A percentile compares a stretch with the other conserved stretches of the same genome.
Conservation (phyloP, 2,113 vertebrate genomes). For the Corvus moneduloides region DNA sequence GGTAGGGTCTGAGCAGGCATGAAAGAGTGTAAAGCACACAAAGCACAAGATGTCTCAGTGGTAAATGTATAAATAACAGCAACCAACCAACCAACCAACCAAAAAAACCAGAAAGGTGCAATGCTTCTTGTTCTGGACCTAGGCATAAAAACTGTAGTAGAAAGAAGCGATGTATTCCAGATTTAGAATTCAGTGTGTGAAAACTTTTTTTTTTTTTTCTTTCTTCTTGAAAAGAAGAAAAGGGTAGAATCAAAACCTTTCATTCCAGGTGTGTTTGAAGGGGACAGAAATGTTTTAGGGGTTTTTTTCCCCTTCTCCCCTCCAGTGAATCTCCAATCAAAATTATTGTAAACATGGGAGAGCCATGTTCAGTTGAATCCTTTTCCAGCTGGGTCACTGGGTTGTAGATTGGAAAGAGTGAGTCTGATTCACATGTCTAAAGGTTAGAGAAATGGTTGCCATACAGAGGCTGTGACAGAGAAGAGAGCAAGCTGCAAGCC, state of each 20-base stretch:
- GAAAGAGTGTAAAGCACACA: background rate
- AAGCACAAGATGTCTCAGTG: background rate
- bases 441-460: background rate
- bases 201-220: background rate
- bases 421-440: background rate
- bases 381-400: background rate
- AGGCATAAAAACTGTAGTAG: background rate
- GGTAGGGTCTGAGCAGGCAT: background rate
- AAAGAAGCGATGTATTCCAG: background rate
- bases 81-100: background rate
- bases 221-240: background rate
- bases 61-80: background rate
- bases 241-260: background rate
- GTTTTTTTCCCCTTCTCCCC: fast-evolving
- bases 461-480: background rate
- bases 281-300: background rate
- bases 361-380: background rate
- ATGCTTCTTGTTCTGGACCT: background rate
- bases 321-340: background rate
- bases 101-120: background rate
- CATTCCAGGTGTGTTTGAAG: background rate
- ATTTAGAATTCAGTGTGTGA: background rate
- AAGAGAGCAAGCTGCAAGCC: background rate
- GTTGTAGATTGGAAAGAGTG: background rate
- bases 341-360: background rate